Base-by-base conservation (phyloP, 2,113 vertebrate genomes). In the Columba janthina region DNA sequence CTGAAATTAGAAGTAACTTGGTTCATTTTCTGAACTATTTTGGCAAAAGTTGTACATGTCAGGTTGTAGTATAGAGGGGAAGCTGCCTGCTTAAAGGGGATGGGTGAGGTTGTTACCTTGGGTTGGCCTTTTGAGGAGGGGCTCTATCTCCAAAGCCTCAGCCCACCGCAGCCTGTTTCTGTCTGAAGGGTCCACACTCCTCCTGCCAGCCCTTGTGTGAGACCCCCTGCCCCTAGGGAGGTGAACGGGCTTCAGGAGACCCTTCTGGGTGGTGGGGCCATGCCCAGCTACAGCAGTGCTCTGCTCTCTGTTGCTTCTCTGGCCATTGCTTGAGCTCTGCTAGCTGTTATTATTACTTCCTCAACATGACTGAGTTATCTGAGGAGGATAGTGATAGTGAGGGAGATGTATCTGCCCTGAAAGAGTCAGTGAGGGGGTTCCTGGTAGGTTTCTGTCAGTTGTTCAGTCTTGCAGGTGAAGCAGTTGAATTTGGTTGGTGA, bases 221-320 rank as follows among this genome's bases (percentile, higher is more conserved):
- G 44, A 38, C 29, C 2, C 53, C 25, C n/a, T 29, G 9, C 34
- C 44, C 24, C 5, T 1, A 9, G 46, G 14, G 32, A 61, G 60
- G 8, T 5, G 60, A 40, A 14, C 0, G 8, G n/a, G 31, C 28
- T 53, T 36, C 28, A 32, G 38, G 53, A 53, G 32, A 3, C 36
- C 32, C 26, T n/a, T n/a, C 15, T 2, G 8, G 9, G 19, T 14
- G 26, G 10, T 16, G 32, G 17, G 51, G n/a, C 40, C 6, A 0
- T 36, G 38, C 57, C 48, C 12, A 11, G 16, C 24, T 40, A 11
- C 58, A 79, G 85, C 34, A 12, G 0, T 9, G 53, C 62, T 15
- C 32, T 10, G 5, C 32, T 32, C 1, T 31, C 28, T 32, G 6
- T 26, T 2, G 2, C 64, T 36, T 40, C 48, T 62, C 25, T 21